Conservation (phyloP, 1,140 invertebrate species). For the Antheraea mylitta region DNA sequence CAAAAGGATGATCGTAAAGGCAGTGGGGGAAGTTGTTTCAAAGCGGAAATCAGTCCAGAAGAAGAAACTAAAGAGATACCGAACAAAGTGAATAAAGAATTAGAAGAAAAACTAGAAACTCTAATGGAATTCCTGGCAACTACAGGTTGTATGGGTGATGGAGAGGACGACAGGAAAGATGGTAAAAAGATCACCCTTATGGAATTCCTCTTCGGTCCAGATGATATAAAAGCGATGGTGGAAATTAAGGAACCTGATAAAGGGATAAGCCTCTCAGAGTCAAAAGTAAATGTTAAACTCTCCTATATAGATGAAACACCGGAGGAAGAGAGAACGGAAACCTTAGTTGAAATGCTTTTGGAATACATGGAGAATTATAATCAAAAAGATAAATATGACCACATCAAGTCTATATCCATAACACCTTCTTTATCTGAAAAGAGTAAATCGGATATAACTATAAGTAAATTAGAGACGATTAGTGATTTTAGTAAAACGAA, state of each 20-base stretch:
- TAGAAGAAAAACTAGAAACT: slow-evolving; percentile 74
- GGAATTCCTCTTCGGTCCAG: slow-evolving; percentile 68
- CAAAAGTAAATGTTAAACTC: slow-evolving; percentile 67
- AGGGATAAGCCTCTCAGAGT: slow-evolving; percentile 55
- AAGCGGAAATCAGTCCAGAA: slow-evolving; percentile 63
- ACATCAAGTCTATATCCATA: slow-evolving; percentile 49
- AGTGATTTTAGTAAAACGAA: slow-evolving; percentile 72
- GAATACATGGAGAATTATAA: slow-evolving; percentile 74
- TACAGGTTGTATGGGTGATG: slow-evolving; percentile 60
- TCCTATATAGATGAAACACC: slow-evolving; percentile 75
- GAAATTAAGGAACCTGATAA: slow-evolving; percentile 52
- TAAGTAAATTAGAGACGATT: slow-evolving; percentile 70
- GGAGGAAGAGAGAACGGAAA: slow-evolving; percentile 59
- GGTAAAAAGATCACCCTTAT: slow-evolving; percentile 71
- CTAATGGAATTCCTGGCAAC: slow-evolving; percentile 70
- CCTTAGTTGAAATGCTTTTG: slow-evolving; percentile 68
- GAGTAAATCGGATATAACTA: slow-evolving; percentile 74
- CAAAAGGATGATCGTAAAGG: slow-evolving; percentile 67
- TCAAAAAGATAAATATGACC: slow-evolving; percentile 50
- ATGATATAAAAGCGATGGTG: slow-evolving; percentile 55
- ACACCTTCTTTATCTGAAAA: slow-evolving; percentile 68
- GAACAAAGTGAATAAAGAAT: slow-evolving; percentile 59
- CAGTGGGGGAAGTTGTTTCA: slow-evolving; percentile 72
- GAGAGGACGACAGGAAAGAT: slow-evolving; percentile 47
- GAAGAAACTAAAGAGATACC: slow-evolving; percentile 54